These are phyloP conservation scores for Bombus waltoni DNA, from an alignment of 1,140 invertebrate species.

Conservation along the genomic window DNA sequence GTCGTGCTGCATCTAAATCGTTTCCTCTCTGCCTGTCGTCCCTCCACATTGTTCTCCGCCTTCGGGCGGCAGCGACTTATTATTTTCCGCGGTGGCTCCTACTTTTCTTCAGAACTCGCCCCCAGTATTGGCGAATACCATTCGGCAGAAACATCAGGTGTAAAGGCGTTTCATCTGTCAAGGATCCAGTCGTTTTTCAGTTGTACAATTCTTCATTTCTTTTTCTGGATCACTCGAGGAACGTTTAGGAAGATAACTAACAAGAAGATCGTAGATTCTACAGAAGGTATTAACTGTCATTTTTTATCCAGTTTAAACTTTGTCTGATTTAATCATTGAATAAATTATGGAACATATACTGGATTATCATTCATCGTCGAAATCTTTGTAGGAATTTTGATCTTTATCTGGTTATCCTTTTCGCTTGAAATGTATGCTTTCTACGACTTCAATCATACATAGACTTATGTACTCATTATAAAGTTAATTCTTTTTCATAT, in stretches of 20 bases:
- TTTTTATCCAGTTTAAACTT: background rate
- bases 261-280: background rate
- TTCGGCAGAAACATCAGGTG: conserved; percentile 23
- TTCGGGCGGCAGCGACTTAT: conserved; percentile 30
- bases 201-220: background rate
- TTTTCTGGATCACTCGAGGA: background rate
- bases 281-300: background rate
- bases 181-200: background rate
- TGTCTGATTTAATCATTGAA: background rate
- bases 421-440: background rate
- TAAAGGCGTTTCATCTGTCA: conserved; percentile 15
- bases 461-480: background rate
- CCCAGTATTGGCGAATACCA: background rate
- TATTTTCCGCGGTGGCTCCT: background rate
- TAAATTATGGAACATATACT: background rate
- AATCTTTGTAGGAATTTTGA: background rate
- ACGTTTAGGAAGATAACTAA: background rate
- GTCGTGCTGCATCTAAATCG: conserved; percentile 67
- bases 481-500: conserved; percentile 1
- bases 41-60: background rate
- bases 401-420: background rate
- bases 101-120: background rate
- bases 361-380: background rate
- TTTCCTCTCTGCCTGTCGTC: conserved; percentile 39
- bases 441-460: background rate